Evolutionary conservation across 2,888 invertebrate genomes (phyloP).

Genomic region (Nezara viridula): DNA sequence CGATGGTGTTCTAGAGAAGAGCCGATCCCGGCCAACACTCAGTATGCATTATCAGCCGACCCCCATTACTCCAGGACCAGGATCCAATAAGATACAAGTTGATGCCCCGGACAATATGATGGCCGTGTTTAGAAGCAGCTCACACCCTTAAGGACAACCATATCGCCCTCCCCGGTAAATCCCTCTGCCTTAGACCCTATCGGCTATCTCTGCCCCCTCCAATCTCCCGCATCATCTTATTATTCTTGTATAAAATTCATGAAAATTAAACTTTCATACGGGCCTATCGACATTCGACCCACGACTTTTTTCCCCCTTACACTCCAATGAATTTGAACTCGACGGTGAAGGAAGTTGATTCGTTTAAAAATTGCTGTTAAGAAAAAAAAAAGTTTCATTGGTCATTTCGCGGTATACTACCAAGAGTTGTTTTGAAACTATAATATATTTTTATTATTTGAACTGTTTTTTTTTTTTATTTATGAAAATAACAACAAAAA

Average conservation of each 20-base stretch:
- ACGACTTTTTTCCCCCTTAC: not conserved
- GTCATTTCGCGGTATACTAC: not conserved
- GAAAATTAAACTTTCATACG: slow-evolving; percentile 40
- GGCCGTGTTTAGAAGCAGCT: slow-evolving; percentile 32
- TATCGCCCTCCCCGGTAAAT: slow-evolving; percentile 23
- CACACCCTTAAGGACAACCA: slow-evolving; percentile 24
- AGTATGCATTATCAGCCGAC: slow-evolving; percentile 26
- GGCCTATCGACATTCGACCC: not conserved
- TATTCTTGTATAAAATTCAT: slow-evolving; percentile 22
- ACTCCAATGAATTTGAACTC: slow-evolving; percentile 1
- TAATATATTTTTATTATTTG: too few species aligned
- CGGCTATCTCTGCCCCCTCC: not conserved
- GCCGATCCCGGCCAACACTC: not conserved
- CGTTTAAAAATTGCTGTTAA: not conserved
- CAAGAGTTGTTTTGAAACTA: too few species aligned
- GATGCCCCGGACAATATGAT: slow-evolving; percentile 12
- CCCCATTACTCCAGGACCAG: not conserved
- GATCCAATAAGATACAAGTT: slow-evolving; percentile 13
- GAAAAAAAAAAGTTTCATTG: not conserved
- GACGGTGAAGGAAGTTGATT: not conserved
- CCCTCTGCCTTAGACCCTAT: slow-evolving; percentile 47
- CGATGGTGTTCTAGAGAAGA: not conserved
- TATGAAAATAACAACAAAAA: too few species aligned
- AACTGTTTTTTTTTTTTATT: too few species aligned
- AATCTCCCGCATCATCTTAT: not conserved